Evolutionary conservation across 2,888 invertebrate species (phyloP).

Genomic region (Byasa hedistus): DNA sequence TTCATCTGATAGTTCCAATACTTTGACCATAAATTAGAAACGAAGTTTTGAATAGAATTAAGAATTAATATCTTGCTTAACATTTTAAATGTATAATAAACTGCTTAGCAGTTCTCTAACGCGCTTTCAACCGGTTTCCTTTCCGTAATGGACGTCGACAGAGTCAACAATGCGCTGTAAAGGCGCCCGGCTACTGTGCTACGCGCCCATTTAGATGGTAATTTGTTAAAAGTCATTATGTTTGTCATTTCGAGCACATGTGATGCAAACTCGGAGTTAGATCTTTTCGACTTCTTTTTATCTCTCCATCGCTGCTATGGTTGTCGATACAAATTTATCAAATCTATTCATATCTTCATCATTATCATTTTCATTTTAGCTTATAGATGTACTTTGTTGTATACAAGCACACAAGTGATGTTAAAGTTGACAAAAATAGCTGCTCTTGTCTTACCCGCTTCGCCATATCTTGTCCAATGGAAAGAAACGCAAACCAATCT

Average conservation of each 20-base stretch:
- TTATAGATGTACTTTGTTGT: too few relatives aligned
- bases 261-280: slow-evolving; percentile 32
- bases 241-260: slow-evolving; percentile 40
- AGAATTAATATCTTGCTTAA: neutral
- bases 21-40: neutral
- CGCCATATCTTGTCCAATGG: too few relatives aligned
- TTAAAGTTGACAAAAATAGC: too few relatives aligned
- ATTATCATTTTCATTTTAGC: too few relatives aligned
- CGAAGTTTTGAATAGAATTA: neutral
- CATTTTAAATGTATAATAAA: neutral
- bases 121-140: slow-evolving; percentile 11
- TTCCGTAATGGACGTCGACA: neutral
- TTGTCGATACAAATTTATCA: too few relatives aligned
- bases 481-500: too few relatives aligned
- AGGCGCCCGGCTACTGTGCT: slow-evolving; percentile 56
- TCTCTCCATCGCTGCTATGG: neutral
- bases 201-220: slow-evolving; percentile 70
- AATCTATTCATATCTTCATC: too few relatives aligned
- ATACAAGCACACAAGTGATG: too few relatives aligned
- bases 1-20: neutral
- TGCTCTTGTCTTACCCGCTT: too few relatives aligned
- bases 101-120: slow-evolving; percentile 1
- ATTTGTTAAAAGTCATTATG: slow-evolving; percentile 54
- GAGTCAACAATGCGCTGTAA: slow-evolving; percentile 19
- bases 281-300: slow-evolving; percentile 2